Percentiles rank a stretch among this genome's conserved stretches.
Conservation (phyloP, 2,797 vertebrate species). For the Tragopan temminckii region DNA sequence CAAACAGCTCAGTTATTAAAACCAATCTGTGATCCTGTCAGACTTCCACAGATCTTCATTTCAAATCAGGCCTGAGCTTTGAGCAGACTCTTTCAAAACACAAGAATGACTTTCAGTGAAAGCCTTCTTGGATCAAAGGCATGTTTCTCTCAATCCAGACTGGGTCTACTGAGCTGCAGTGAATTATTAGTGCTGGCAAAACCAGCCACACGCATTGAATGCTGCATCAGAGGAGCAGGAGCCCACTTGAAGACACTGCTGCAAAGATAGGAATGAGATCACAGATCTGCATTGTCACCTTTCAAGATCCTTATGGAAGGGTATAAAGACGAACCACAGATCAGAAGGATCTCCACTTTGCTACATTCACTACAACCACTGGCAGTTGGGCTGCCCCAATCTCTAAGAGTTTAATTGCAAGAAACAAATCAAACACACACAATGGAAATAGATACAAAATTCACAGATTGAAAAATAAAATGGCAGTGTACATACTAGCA, state of each 20-base stretch:
- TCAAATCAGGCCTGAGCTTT: constrained; percentile 23
- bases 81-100: constrained; percentile 8
- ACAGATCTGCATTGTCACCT: background rate
- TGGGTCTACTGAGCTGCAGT: background rate
- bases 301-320: accelerated
- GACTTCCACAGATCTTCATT: constrained; percentile 42
- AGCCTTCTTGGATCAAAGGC: background rate
- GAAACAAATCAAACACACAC: background rate
- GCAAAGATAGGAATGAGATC: background rate
- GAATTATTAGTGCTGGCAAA: background rate
- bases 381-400: accelerated
- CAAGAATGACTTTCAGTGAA: background rate
- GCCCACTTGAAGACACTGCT: background rate
- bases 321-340: accelerated
- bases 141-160: background rate
- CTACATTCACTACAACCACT: background rate
- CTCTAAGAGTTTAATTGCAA: accelerated
- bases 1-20: constrained; percentile 55
- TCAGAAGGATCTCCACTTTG: background rate
- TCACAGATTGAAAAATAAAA: background rate
- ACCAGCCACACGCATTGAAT: background rate
- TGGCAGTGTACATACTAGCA: accelerated
- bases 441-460: background rate
- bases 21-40: constrained; percentile 61
- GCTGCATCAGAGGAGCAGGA: background rate